phyloP scores from a whole-genome alignment of 1,140 invertebrate species.

The Drosophila subobscura region DNA sequence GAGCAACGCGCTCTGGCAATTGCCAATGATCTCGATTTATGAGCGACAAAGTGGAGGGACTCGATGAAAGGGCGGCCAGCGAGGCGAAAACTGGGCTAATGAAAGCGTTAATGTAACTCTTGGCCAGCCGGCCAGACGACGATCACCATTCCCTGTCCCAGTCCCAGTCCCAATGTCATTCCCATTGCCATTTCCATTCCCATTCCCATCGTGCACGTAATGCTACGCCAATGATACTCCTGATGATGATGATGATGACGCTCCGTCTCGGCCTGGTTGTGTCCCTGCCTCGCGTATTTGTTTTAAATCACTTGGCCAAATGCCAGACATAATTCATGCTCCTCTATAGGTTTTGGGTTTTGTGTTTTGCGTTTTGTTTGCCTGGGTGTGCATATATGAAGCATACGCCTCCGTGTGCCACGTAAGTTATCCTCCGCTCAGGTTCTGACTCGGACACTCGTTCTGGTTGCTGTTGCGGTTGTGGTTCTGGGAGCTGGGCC shows the following conservation, averaged over 20 bases:
- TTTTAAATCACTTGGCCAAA: slow-evolving; percentile 68
- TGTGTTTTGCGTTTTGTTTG: neutral
- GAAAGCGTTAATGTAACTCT: slow-evolving; percentile 69
- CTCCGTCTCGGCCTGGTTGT: neutral
- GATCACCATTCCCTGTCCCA: neutral
- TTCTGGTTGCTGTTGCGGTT: neutral
- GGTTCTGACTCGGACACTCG: slow-evolving; percentile 7
- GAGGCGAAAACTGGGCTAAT: slow-evolving; percentile 72
- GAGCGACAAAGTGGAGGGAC: slow-evolving; percentile 54
- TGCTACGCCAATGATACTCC: too few species aligned
- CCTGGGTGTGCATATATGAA: slow-evolving; percentile 30
- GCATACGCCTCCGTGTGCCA: slow-evolving; percentile 71
- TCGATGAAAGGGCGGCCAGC: slow-evolving; percentile 54
- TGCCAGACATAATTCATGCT: slow-evolving; percentile 68
- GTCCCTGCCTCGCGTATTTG: slow-evolving; percentile 51
- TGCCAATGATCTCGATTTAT: slow-evolving; percentile 66
- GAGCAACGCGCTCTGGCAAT: slow-evolving; percentile 46
- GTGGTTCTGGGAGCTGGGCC: slow-evolving; percentile 36
- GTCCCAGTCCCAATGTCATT: too few species aligned
- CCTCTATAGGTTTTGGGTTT: slow-evolving; percentile 13
- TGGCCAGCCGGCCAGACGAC: slow-evolving; percentile 13
- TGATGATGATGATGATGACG: slow-evolving; percentile 20
- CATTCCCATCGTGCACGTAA: neutral
- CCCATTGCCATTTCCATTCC: neutral
- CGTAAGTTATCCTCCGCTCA: slow-evolving; percentile 51